A percentile compares a stretch with the other conserved stretches of the same genome.
These are phyloP conservation scores for Morinoia aosen DNA, from an alignment of 2,888 invertebrate species.

Conservation along the genomic window DNA sequence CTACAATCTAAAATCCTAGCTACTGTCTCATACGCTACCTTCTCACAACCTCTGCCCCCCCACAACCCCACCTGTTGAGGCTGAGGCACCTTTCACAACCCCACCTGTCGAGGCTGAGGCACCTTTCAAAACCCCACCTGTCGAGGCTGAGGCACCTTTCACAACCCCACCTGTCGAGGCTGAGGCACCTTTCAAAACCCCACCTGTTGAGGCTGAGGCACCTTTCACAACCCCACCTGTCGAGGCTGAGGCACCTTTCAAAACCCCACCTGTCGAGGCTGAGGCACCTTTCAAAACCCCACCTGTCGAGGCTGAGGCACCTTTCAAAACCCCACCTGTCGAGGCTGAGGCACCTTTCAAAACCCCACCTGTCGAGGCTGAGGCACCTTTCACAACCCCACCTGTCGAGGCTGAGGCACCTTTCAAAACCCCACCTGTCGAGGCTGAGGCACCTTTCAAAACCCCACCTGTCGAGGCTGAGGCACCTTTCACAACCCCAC, in stretches of 20 bases:
- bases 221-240: not conserved
- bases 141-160: conserved; percentile 10
- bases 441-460: not conserved
- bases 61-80: not conserved
- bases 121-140: not conserved
- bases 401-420: conserved; percentile 25
- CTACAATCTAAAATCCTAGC: too few relatives aligned
- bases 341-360: not conserved
- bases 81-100: not conserved
- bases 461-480: not conserved
- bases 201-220: conserved; percentile 15
- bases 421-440: not conserved
- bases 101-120: too few relatives aligned
- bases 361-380: not conserved
- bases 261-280: not conserved
- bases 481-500: not conserved
- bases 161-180: not conserved
- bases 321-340: not conserved
- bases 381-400: not conserved
- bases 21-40: too few relatives aligned
- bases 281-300: not conserved
- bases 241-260: conserved; percentile 12
- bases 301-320: conserved; percentile 29
- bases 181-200: not conserved
- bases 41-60: too few relatives aligned